Evolutionary conservation across 2,113 vertebrate species (phyloP).

Genomic region (Caretta caretta): DNA sequence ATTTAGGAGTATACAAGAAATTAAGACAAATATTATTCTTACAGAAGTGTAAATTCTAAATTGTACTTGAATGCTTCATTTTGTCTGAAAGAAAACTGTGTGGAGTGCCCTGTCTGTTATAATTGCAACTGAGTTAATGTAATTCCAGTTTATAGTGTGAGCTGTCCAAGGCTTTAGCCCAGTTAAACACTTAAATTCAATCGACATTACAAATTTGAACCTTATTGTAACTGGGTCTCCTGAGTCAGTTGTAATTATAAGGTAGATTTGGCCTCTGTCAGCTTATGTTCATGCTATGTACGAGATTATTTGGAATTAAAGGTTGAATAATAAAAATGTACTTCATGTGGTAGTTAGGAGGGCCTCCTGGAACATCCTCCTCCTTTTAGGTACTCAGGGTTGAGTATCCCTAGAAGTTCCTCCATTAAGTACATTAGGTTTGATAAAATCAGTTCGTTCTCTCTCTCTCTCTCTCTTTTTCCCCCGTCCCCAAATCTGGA

Average conservation of each 20-base stretch:
- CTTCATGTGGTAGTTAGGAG: neutral
- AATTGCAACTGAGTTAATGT: neutral
- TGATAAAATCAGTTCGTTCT: neutral
- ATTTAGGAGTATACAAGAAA: neutral
- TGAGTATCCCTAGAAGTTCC: neutral
- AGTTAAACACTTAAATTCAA: neutral
- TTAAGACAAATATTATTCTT: neutral
- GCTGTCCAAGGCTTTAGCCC: neutral
- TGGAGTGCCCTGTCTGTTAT: neutral
- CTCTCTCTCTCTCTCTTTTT: neutral
- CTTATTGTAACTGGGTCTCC: neutral
- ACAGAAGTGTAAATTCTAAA: neutral
- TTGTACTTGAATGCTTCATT: neutral
- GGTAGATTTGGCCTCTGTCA: neutral
- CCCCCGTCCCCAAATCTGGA: neutral
- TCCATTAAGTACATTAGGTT: neutral
- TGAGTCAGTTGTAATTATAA: no score
- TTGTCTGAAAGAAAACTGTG: neutral
- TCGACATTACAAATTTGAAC: neutral
- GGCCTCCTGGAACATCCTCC: neutral
- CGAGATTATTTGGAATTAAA: neutral
- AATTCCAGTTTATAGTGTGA: neutral
- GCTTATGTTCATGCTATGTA: neutral
- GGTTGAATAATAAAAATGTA: neutral
- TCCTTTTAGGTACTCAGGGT: neutral